phyloP scores from a whole-genome alignment of 1,140 invertebrate species.

The Pseudomyrmex concolor region DNA sequence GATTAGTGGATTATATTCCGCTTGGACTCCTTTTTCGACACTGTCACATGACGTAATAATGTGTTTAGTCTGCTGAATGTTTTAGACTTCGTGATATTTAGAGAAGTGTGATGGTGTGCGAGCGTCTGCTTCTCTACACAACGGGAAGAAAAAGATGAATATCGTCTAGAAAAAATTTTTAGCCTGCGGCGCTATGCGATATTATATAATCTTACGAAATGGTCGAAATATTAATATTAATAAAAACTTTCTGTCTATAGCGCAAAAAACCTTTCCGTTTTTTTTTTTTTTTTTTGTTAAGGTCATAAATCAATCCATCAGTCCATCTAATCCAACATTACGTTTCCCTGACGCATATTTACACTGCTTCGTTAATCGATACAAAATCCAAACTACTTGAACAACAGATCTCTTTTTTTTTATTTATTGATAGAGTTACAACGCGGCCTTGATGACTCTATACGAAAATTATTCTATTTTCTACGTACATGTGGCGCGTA shows the following conservation, averaged over 20 bases:
- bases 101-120: constrained; percentile 28
- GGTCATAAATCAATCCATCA: neutral
- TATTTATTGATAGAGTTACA: neutral
- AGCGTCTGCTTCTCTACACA: constrained; percentile 6
- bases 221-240: neutral
- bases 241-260: neutral
- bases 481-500: constrained; percentile 46
- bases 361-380: neutral
- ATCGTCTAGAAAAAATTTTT: neutral
- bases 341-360: constrained; percentile 16
- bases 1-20: constrained; percentile 47
- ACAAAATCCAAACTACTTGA: neutral
- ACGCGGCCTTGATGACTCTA: constrained; percentile 68
- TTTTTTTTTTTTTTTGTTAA: neutral
- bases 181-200: neutral
- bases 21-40: constrained; percentile 45
- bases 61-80: constrained; percentile 70
- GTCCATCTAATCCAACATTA: neutral
- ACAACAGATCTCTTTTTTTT: constrained; percentile 15
- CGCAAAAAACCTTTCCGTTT: too few species aligned
- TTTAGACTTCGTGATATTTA: constrained; percentile 68
- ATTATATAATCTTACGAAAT: neutral
- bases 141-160: constrained; percentile 2
- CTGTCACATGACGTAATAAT: constrained; percentile 55
- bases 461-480: constrained; percentile 68